Conservation (phyloP, 2,113 vertebrate genomes). For the Stomatorhinus ivindoensis region DNA sequence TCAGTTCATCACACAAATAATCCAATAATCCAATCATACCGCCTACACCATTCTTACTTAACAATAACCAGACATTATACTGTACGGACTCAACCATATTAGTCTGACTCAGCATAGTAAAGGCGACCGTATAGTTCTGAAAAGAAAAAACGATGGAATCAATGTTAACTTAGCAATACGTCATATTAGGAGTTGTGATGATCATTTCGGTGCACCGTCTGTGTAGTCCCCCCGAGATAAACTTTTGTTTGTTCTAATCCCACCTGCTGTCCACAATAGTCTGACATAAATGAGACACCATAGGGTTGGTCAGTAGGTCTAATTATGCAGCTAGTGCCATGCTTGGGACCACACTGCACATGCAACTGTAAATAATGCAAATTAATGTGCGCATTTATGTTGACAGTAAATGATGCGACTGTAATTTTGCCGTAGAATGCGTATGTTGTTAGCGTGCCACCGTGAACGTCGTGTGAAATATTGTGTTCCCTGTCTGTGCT, state of each 20-base stretch:
- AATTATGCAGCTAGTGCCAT: neutral
- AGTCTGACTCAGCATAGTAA: neutral
- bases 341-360: neutral
- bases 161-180: neutral
- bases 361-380: neutral
- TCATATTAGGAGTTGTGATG: neutral
- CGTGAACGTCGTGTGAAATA: neutral
- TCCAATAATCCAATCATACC: neutral
- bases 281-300: neutral
- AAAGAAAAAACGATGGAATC: neutral
- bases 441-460: neutral
- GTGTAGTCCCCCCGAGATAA: neutral
- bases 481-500: neutral
- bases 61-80: neutral
- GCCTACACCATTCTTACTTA: neutral
- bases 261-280: neutral
- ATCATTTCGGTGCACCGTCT: neutral
- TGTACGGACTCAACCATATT: neutral
- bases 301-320: neutral
- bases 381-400: neutral
- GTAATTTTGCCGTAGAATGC: neutral
- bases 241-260: neutral
- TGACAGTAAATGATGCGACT: neutral
- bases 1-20: neutral
- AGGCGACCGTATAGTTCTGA: neutral